phyloP scores from a whole-genome alignment of 1,140 invertebrate species.

The Doryteuthis pealeii region DNA sequence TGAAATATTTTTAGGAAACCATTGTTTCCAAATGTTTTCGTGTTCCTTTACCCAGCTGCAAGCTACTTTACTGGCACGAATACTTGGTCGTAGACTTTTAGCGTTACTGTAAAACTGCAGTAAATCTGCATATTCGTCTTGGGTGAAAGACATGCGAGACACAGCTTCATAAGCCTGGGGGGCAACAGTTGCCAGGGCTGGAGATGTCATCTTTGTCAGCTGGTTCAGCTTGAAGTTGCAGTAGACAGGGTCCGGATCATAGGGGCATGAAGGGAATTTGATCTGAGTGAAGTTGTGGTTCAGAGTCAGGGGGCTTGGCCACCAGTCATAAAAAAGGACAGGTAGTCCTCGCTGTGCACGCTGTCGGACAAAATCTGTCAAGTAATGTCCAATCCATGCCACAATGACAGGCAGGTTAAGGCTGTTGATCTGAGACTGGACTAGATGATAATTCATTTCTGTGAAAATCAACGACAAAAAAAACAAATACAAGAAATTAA shows the following conservation, averaged over 20 bases:
- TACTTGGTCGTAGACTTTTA: slow-evolving; percentile 15
- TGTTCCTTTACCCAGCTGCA: slow-evolving; percentile 72
- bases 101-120: slow-evolving; percentile 43
- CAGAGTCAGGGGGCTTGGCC: slow-evolving; percentile 66
- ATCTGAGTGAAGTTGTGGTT: slow-evolving; percentile 54
- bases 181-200: slow-evolving; percentile 60
- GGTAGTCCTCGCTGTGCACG: slow-evolving; percentile 53
- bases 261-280: slow-evolving; percentile 60
- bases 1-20: slow-evolving; percentile 63
- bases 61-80: slow-evolving; percentile 61
- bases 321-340: slow-evolving; percentile 70
- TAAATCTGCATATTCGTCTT: slow-evolving; percentile 64
- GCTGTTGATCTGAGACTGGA: slow-evolving; percentile 45
- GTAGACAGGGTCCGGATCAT: slow-evolving; percentile 15
- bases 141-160: slow-evolving; percentile 64
- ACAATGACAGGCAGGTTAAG: slow-evolving; percentile 55
- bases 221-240: slow-evolving; percentile 57
- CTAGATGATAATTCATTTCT: slow-evolving; percentile 40
- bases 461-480: slow-evolving; percentile 20
- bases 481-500: neutral
- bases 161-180: slow-evolving; percentile 62
- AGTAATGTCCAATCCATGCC: slow-evolving; percentile 45
- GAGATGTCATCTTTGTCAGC: slow-evolving; percentile 71
- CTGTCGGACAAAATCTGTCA: slow-evolving; percentile 55
- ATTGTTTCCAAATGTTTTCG: slow-evolving; percentile 62